Percentiles rank a stretch among this genome's conserved stretches.
phyloP scores from a whole-genome alignment of 2,797 vertebrate genomes.

The Sebastes alutus region DNA sequence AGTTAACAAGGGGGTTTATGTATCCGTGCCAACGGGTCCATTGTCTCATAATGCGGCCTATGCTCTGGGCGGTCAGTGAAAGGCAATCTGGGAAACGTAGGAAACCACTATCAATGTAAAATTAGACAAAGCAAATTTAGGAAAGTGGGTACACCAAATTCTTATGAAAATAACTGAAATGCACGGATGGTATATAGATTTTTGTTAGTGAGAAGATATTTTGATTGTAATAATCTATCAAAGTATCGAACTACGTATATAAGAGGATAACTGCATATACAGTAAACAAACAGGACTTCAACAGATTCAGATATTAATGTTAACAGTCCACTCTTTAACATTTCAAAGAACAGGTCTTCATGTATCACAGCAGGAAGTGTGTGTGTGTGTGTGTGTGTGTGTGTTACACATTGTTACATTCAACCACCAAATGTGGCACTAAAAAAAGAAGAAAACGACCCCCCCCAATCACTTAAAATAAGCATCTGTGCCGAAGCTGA shows the following conservation, averaged over 20 bases:
- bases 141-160: background rate
- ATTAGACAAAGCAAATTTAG: background rate
- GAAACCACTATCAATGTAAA: background rate
- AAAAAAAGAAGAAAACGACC: constrained; percentile 29
- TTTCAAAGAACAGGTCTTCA: background rate
- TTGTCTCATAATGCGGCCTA: background rate
- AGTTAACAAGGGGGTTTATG: background rate
- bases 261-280: background rate
- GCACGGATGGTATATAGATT: background rate
- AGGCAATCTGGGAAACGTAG: background rate
- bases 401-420: background rate
- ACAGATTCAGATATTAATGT: background rate
- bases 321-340: background rate
- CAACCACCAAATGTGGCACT: constrained; percentile 24
- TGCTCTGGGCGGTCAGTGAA: background rate
- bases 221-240: background rate
- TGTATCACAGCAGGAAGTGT: background rate
- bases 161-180: background rate
- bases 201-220: background rate
- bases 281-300: background rate
- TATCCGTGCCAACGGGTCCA: background rate
- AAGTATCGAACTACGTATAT: background rate
- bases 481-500: constrained; percentile 57
- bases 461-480: constrained; percentile 51
- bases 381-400: background rate